A percentile compares a stretch with the other conserved stretches of the same genome.
Evolutionary conservation across 2,888 invertebrate genomes (phyloP).

Genomic region (Himalopsyche japonica): DNA sequence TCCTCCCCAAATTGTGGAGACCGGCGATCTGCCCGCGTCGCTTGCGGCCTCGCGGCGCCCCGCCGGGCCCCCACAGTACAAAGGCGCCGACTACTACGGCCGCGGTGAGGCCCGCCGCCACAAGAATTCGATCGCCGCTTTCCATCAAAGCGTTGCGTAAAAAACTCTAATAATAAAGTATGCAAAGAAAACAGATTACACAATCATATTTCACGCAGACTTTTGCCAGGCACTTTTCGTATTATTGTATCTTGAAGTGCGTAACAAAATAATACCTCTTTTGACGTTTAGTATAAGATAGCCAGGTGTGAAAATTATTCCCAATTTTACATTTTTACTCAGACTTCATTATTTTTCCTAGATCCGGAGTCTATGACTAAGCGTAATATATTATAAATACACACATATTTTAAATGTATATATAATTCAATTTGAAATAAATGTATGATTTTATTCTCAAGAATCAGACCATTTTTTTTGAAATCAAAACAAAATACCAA

Average conservation of each 20-base stretch:
- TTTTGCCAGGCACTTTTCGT: neutral
- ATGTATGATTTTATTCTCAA: too few species aligned
- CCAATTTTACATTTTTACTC: neutral
- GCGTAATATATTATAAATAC: too few species aligned
- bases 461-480: too few species aligned
- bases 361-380: too few species aligned
- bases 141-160: conserved; percentile 56
- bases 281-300: conserved; percentile 11
- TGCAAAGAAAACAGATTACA: neutral
- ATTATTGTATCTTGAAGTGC: conserved; percentile 2
- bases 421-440: too few species aligned
- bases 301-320: neutral
- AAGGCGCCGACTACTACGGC: conserved; percentile 83
- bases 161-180: neutral
- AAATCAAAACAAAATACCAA: too few species aligned
- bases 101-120: conserved; percentile 78
- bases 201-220: neutral
- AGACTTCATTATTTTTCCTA: too few species aligned
- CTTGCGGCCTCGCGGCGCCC: conserved; percentile 63
- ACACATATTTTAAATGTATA: too few species aligned
- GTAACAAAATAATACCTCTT: conserved; percentile 10
- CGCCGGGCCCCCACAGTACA: conserved; percentile 78
- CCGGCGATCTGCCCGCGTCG: conserved; percentile 79
- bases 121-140: conserved; percentile 74
- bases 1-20: conserved; percentile 87